These are phyloP conservation scores for Elachura formosa DNA, from an alignment of 2,113 vertebrate genomes.

Conservation along the genomic window DNA sequence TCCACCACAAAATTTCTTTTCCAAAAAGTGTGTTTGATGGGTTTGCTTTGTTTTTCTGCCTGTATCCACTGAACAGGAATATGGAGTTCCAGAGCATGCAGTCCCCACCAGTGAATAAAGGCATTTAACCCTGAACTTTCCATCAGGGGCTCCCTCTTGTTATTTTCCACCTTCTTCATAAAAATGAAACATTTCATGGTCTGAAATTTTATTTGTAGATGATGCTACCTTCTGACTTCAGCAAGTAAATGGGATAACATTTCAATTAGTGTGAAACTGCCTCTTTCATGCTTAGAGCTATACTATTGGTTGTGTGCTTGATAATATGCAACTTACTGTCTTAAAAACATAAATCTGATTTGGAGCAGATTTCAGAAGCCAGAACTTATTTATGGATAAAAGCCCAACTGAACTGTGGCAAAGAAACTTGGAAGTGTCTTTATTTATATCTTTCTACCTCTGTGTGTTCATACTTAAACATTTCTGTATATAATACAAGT, in stretches of 20 bases:
- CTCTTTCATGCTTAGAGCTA: neutral
- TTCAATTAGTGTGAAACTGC: neutral
- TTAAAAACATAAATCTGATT: neutral
- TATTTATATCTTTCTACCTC: constrained; percentile 7
- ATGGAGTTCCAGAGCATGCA: neutral
- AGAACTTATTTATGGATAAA: neutral
- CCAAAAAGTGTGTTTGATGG: neutral
- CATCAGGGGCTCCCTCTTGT: neutral
- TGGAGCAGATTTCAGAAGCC: neutral
- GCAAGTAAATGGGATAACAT: neutral
- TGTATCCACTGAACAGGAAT: neutral
- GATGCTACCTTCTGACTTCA: neutral
- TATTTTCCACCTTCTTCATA: neutral
- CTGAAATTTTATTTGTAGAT: neutral
- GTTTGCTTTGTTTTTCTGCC: neutral
- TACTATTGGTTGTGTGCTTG: neutral
- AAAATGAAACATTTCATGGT: neutral
- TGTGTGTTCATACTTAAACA: neutral
- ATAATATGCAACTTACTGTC: neutral
- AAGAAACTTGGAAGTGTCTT: neutral
- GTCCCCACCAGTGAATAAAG: neutral
- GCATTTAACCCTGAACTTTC: neutral
- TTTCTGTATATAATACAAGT: neutral
- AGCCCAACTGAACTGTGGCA: neutral
- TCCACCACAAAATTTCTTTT: neutral